These are phyloP conservation scores for Anseranas semipalmata DNA, from an alignment of 2,113 vertebrate genomes.

Conservation along the genomic window DNA sequence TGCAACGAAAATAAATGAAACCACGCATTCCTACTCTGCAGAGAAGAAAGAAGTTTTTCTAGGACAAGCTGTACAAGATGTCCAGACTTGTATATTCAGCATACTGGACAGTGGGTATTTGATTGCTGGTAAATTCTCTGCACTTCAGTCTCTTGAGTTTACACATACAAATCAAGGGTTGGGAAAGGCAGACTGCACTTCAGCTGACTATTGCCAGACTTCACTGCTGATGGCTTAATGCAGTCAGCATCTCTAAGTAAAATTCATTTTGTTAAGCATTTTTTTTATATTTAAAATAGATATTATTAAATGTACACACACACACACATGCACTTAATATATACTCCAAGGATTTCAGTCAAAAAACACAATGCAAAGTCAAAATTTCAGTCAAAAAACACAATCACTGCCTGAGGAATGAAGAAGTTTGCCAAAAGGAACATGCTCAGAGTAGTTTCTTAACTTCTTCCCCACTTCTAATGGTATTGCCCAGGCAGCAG, in stretches of 20 bases:
- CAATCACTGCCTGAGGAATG: neutral
- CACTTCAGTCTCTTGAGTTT: neutral
- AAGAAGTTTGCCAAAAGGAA: neutral
- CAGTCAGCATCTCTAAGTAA: neutral
- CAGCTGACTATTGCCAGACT: neutral
- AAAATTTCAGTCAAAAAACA: too few species aligned
- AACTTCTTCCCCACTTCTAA: neutral
- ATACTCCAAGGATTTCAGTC: neutral
- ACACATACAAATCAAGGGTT: neutral
- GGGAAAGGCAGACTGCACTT: neutral
- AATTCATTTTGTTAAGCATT: neutral
- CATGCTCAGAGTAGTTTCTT: neutral
- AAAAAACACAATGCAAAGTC: neutral
- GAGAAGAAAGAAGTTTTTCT: neutral
- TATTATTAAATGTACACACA: neutral
- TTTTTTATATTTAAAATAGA: neutral
- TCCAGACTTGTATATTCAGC: fast-evolving
- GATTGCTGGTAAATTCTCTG: neutral
- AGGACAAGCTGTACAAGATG: neutral
- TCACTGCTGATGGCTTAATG: neutral
- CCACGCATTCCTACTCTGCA: neutral
- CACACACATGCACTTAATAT: neutral
- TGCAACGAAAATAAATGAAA: neutral
- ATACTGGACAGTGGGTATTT: neutral
- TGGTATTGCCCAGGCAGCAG: neutral